A percentile compares a stretch with the other conserved stretches of the same genome.
Evolutionary conservation across 2,888 invertebrate species (phyloP).

Genomic region (Griposia aprilina): DNA sequence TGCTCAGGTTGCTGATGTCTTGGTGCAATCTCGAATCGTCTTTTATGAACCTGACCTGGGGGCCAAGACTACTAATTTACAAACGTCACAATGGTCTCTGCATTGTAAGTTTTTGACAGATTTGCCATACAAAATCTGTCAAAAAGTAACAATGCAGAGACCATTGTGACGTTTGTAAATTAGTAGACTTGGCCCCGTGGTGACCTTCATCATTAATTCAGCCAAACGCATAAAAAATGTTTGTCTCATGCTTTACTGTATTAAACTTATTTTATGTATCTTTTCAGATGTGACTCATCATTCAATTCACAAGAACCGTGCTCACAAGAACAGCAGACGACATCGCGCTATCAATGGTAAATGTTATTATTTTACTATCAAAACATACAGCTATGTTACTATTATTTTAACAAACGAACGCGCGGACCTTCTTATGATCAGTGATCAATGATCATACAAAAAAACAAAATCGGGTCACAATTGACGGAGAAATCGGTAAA

Average conservation of each 20-base stretch:
- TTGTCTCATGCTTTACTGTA: not conserved
- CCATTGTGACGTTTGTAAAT: no score
- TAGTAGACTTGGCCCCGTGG: no score
- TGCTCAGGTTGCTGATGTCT: not conserved
- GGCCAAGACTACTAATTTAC: no score
- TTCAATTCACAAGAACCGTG: conserved; percentile 72
- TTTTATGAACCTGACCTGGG: not conserved
- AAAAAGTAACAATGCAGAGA: no score
- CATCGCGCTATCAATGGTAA: conserved; percentile 83
- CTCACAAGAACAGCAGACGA: conserved; percentile 76
- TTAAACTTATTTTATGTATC: not conserved
- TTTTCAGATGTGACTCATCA: conserved; percentile 78
- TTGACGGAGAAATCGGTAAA: no score
- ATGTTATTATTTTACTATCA: conserved; percentile 21
- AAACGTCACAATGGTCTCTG: no score
- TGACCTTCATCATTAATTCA: not conserved
- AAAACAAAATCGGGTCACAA: no score
- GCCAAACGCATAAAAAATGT: not conserved
- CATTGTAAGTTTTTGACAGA: no score
- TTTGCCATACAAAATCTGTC: no score
- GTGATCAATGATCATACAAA: no score
- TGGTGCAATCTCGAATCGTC: not conserved
- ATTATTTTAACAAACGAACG: not conserved
- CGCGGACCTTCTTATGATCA: not conserved
- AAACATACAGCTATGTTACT: conserved; percentile 5